Base-by-base conservation (phyloP, 1,140 invertebrate genomes). In the Sweltsa coloradensis region DNA sequence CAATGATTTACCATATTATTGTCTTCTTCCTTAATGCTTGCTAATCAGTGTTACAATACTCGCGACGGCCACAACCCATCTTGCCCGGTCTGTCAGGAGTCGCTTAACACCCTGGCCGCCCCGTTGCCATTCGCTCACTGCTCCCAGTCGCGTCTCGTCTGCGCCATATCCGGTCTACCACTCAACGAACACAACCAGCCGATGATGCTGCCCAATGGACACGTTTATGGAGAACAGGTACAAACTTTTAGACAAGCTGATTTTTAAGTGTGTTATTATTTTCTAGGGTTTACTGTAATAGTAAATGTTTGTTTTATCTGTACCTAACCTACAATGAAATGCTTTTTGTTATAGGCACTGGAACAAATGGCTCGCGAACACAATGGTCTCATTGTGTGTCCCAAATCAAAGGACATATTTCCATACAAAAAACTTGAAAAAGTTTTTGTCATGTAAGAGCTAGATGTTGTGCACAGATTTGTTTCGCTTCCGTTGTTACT, bases 141-240 rank as follows among this genome's bases (percentile, higher is more conserved):
- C 65, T 89, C 91, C 19, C 93, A 97, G 64, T 92, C 90, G 49
- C 78, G 89, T 34, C 73, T 99, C 3, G 87, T 98, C 53, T 96
- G 90, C 61, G 79, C 84, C 54, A 86, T 97, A 50, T 90, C 88
- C 41, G 89, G 90, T 5, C 74, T 86, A 53, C 83, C 89, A n/a
- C 71, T 99, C 37, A 96, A 98, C 70, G 95, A 98, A 67, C 82
- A 97, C 65, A 98, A 99, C 69, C 88, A 86, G 53, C 95, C 96
- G 0, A 89, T 98, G 82, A 93, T 96, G 81, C 75, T 98, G 64
- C 95, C 96, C 31, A 98, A 98, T 73, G 94, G 94, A 45, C 86
- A 92, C 67, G 90, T 97, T 41, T 97, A 97, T 68, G 94, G 95
- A n/a, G 87, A 90, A 68, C 79, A 88, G 74, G 90, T 90, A 66